phyloP scores from a whole-genome alignment of 2,888 invertebrate species.

The Sarcophaga variegata region DNA sequence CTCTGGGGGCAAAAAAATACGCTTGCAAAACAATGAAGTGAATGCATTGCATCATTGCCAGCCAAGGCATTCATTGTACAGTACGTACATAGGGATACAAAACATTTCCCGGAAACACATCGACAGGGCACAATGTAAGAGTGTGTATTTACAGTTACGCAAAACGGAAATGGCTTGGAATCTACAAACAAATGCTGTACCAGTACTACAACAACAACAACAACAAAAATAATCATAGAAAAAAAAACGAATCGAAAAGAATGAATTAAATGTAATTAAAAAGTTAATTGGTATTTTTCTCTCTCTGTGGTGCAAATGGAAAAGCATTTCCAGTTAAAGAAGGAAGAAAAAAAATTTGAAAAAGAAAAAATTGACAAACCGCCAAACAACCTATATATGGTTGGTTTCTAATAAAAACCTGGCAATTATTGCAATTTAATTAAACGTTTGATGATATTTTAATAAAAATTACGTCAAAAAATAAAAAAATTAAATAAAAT shows the following conservation, averaged over 20 bases:
- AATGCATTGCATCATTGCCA: no score
- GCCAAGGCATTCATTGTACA: no score
- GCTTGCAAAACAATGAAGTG: no score
- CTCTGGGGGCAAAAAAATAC: no score
- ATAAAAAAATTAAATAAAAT: slow-evolving; percentile 22
- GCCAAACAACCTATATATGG: slow-evolving; percentile 2
- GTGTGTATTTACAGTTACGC: slow-evolving; percentile 29
- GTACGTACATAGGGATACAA: no score
- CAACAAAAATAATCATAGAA: neutral
- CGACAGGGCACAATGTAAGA: neutral
- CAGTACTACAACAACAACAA: neutral
- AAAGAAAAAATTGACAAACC: slow-evolving; percentile 9
- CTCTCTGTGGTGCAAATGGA: slow-evolving; percentile 8
- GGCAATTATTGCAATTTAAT: slow-evolving; percentile 41
- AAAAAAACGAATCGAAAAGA: slow-evolving; percentile 30
- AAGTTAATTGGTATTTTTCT: slow-evolving; percentile 50
- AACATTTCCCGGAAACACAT: slow-evolving; percentile 23
- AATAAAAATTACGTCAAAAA: slow-evolving; percentile 7
- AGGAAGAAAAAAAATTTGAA: neutral
- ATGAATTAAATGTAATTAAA: slow-evolving; percentile 61
- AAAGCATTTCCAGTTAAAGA: slow-evolving; percentile 48
- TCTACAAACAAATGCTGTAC: neutral
- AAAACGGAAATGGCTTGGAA: slow-evolving; percentile 30
- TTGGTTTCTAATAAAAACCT: slow-evolving; percentile 34
- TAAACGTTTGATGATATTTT: slow-evolving; percentile 14